A percentile compares a stretch with the other conserved stretches of the same genome.
phyloP scores from a whole-genome alignment of 2,888 invertebrate genomes.

The Petrolisthes manimaculis region DNA sequence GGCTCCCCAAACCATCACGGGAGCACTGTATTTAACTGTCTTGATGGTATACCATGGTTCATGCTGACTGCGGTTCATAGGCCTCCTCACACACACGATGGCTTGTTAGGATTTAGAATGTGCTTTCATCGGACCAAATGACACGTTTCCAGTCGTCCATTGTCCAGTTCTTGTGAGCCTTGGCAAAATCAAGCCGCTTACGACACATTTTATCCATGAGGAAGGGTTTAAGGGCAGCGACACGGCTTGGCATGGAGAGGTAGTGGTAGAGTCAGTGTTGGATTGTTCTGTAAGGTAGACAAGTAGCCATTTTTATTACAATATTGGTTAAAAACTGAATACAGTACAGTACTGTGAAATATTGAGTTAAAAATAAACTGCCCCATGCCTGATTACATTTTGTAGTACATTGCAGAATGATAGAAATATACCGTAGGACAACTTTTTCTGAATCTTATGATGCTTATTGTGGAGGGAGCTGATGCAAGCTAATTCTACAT shows the following conservation, averaged over 20 bases:
- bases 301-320: too few relatives aligned
- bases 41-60: constrained; percentile 33
- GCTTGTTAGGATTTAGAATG: constrained; percentile 27
- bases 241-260: constrained; percentile 3
- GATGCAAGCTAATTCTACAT: too few relatives aligned
- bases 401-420: too few relatives aligned
- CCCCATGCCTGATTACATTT: too few relatives aligned
- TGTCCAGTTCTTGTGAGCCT: constrained; percentile 35
- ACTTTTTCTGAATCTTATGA: too few relatives aligned
- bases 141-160: constrained; percentile 18
- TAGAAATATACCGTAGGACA: too few relatives aligned
- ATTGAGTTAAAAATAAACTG: too few relatives aligned
- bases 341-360: too few relatives aligned
- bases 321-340: too few relatives aligned
- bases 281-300: not conserved
- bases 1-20: constrained; percentile 40
- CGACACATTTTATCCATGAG: constrained; percentile 29
- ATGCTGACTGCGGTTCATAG: not conserved
- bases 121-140: constrained; percentile 22
- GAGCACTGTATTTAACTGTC: constrained; percentile 29
- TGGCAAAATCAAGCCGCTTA: constrained; percentile 4
- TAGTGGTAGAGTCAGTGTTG: constrained; percentile 27
- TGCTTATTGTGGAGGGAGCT: too few relatives aligned
- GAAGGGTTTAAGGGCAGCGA: constrained; percentile 30
- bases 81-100: constrained; percentile 13